phyloP scores from a whole-genome alignment of 2,888 invertebrate species.

The Microctonus aethiopoides region DNA sequence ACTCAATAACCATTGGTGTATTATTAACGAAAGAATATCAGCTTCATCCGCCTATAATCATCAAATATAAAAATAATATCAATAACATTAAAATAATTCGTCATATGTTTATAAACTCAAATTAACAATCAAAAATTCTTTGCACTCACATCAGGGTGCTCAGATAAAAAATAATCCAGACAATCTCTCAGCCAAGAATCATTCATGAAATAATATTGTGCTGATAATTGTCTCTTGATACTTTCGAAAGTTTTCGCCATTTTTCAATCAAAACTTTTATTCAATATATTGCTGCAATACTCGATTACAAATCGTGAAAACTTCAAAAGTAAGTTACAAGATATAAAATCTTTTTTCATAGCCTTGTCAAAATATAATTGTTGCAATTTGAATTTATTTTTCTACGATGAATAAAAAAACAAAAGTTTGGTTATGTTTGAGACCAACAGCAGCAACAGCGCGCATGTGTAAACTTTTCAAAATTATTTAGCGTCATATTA shows the following conservation, averaged over 20 bases:
- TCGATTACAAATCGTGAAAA: too few species aligned
- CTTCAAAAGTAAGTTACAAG: too few species aligned
- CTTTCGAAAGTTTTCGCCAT: constrained; percentile 47
- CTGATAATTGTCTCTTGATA: constrained; percentile 49
- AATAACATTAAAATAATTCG: not conserved
- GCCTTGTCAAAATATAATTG: not conserved
- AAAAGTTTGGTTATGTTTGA: too few species aligned
- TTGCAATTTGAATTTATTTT: not conserved
- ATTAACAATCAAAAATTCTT: not conserved
- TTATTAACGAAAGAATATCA: constrained; percentile 72
- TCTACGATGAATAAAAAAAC: too few species aligned
- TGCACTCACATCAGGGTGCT: constrained; percentile 45
- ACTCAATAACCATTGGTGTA: constrained; percentile 76
- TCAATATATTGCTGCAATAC: not conserved
- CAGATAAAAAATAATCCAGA: constrained; percentile 54
- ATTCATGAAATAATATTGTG: constrained; percentile 55
- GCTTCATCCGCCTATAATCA: constrained; percentile 56
- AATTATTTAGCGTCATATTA: too few species aligned
- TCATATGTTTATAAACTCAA: constrained; percentile 12
- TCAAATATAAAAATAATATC: not conserved
- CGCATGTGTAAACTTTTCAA: not conserved
- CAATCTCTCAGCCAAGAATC: constrained; percentile 59
- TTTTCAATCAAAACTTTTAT: constrained; percentile 21
- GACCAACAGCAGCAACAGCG: too few species aligned
- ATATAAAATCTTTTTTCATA: too few species aligned